phyloP scores from a whole-genome alignment of 1,140 invertebrate genomes.

The Drosophila busckii region DNA sequence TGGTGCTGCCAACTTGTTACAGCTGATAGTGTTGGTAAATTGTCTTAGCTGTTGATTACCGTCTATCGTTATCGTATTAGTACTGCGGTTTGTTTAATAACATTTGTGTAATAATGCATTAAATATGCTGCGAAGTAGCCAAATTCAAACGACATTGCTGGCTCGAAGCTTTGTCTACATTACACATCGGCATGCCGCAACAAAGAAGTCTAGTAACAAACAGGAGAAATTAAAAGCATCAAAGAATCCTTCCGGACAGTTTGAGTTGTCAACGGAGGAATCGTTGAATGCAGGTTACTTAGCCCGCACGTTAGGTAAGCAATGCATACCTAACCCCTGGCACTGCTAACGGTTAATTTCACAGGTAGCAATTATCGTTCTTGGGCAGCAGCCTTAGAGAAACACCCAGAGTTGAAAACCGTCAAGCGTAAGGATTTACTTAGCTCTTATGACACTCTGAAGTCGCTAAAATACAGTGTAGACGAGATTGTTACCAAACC shows the following conservation, averaged over 20 bases:
- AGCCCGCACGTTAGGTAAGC: slow-evolving; percentile 36
- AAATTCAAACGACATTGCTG: slow-evolving; percentile 28
- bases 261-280: slow-evolving; percentile 42
- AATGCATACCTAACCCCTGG: neutral
- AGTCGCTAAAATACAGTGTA: slow-evolving; percentile 65
- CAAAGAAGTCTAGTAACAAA: slow-evolving; percentile 9
- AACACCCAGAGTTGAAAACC: slow-evolving; percentile 62
- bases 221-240: slow-evolving; percentile 1
- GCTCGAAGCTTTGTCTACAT: slow-evolving; percentile 12
- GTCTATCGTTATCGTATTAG: too few relatives aligned
- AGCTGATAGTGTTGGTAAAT: neutral
- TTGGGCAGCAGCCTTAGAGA: slow-evolving; percentile 45
- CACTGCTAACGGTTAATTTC: neutral
- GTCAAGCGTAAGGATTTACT: slow-evolving; percentile 61
- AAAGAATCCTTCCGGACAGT: neutral
- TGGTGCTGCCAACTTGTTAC: slow-evolving; percentile 19
- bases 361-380: slow-evolving; percentile 43
- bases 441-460: slow-evolving; percentile 50
- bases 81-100: slow-evolving; percentile 5
- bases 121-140: slow-evolving; percentile 51
- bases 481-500: slow-evolving; percentile 79
- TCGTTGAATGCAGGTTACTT: slow-evolving; percentile 47
- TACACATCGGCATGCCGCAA: slow-evolving; percentile 11
- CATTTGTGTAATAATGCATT: slow-evolving; percentile 20
- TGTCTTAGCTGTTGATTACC: neutral